phyloP scores from a whole-genome alignment of 2,888 invertebrate genomes.

The Platycheirus rosarum region DNA sequence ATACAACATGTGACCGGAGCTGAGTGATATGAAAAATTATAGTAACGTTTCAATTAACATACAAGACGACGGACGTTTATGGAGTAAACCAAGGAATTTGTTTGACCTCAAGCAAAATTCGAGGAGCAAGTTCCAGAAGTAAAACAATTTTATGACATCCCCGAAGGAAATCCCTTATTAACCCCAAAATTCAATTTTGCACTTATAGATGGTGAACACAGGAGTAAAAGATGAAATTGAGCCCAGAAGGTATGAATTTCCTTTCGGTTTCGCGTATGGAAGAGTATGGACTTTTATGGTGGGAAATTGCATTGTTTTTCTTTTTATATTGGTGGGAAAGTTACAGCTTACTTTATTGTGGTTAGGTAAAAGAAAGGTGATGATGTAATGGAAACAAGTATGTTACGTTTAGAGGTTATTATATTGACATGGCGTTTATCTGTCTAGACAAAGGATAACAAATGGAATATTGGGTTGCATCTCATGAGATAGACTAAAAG shows the following conservation, averaged over 20 bases:
- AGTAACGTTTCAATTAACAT: slow-evolving; percentile 64
- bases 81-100: neutral
- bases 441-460: slow-evolving; percentile 66
- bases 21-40: slow-evolving; percentile 67
- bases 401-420: slow-evolving; percentile 39
- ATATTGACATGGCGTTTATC: slow-evolving; percentile 58
- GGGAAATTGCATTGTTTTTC: slow-evolving; percentile 50
- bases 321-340: slow-evolving; percentile 34
- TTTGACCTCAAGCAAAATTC: neutral
- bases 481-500: too few relatives aligned
- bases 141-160: slow-evolving; percentile 39
- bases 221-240: neutral
- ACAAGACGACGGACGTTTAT: neutral
- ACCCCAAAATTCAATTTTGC: slow-evolving; percentile 62
- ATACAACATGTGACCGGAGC: slow-evolving; percentile 58
- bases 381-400: neutral
- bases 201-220: slow-evolving; percentile 11
- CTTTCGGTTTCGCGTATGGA: slow-evolving; percentile 37
- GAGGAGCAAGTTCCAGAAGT: neutral
- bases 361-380: neutral
- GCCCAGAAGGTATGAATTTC: slow-evolving; percentile 17
- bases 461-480: slow-evolving; percentile 32
- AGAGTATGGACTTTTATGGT: slow-evolving; percentile 12
- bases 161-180: slow-evolving; percentile 50
- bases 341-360: neutral